phyloP scores from a whole-genome alignment of 2,888 invertebrate genomes.

The Clusia tigrina region DNA sequence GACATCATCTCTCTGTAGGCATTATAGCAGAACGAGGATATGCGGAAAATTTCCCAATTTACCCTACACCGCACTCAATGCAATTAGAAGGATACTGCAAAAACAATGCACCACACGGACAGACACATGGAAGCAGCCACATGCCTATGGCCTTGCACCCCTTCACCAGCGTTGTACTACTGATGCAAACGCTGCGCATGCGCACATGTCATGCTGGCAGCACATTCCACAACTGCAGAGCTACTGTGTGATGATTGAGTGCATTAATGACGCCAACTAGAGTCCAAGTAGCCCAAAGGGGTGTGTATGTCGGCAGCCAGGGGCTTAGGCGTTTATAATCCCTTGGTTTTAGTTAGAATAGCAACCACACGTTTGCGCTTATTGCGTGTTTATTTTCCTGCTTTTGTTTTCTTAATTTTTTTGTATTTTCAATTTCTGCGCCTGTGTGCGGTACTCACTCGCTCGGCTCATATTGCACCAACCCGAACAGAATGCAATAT shows the following conservation, averaged over 20 bases:
- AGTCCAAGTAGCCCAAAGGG: conserved; percentile 6
- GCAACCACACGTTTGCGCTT: background rate
- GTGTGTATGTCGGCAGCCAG: background rate
- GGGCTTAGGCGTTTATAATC: background rate
- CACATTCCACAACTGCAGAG: background rate
- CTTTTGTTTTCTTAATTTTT: background rate
- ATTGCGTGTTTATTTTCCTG: background rate
- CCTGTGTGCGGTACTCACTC: background rate
- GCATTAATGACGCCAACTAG: conserved; percentile 6
- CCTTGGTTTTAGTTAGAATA: conserved; percentile 6
- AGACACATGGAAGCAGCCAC: background rate
- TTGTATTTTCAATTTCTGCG: background rate
- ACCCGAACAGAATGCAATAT: background rate
- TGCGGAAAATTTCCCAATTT: background rate
- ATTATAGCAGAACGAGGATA: too few relatives aligned
- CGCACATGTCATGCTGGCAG: background rate
- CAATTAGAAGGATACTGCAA: background rate
- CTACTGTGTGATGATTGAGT: background rate
- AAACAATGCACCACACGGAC: background rate
- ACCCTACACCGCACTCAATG: background rate
- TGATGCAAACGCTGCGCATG: background rate
- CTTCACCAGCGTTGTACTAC: background rate
- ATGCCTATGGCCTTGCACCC: conserved; percentile 4
- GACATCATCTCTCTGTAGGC: too few relatives aligned
- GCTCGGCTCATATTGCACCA: conserved; percentile 8